Percentiles rank a stretch among this genome's conserved stretches.
phyloP scores from a whole-genome alignment of 2,797 vertebrate genomes.

The Chaenodraco wilsoni region DNA sequence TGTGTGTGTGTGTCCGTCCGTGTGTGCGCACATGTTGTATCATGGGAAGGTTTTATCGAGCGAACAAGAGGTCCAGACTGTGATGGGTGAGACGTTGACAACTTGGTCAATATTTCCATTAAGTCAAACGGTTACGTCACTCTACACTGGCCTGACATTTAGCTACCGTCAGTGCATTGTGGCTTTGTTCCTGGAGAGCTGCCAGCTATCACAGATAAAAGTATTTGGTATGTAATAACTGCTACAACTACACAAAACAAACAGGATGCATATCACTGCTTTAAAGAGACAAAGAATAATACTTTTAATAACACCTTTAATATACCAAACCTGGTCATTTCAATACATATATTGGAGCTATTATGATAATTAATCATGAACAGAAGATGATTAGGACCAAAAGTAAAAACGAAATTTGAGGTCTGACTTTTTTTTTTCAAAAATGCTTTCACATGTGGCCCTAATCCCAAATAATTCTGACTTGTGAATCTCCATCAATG shows the following conservation, averaged over 20 bases:
- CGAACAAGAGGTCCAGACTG: slow-evolving; percentile 52
- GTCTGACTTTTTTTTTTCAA: too few relatives aligned
- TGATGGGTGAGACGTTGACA: slow-evolving; percentile 54
- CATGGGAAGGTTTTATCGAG: slow-evolving; percentile 73
- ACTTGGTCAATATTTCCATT: slow-evolving; percentile 73
- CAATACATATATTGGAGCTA: too few relatives aligned
- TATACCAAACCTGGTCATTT: too few relatives aligned
- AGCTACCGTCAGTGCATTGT: slow-evolving; percentile 40
- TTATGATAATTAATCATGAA: too few relatives aligned
- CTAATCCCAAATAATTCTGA: background rate
- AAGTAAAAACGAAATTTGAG: too few relatives aligned
- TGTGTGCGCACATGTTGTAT: slow-evolving; percentile 48
- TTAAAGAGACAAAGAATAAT: too few relatives aligned
- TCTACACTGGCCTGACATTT: slow-evolving; percentile 36
- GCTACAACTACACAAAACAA: background rate
- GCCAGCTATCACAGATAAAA: slow-evolving; percentile 32
- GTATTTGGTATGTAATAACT: background rate
- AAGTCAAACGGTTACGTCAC: slow-evolving; percentile 63
- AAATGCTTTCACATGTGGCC: too few relatives aligned
- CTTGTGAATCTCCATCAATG: background rate
- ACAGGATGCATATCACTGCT: background rate
- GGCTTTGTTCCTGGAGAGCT: slow-evolving; percentile 39
- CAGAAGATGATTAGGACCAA: too few relatives aligned
- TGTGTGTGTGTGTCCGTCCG: slow-evolving; percentile 24
- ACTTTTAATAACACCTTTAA: too few relatives aligned